Evolutionary conservation across 2,113 vertebrate species (phyloP).

Genomic region (Mystacornis crossleyi): DNA sequence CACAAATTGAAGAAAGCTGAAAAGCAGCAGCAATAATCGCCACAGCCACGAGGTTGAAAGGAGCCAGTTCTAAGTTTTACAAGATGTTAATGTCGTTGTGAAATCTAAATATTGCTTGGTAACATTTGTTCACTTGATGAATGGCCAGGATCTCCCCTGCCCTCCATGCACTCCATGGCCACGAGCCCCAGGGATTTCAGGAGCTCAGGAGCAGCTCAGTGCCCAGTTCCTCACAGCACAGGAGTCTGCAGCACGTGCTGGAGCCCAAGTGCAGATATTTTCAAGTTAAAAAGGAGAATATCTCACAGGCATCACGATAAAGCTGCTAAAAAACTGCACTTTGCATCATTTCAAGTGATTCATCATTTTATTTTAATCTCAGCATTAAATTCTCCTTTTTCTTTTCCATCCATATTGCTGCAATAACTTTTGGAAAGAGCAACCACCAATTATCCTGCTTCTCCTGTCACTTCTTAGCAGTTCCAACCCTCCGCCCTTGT

Average conservation of each 20-base stretch:
- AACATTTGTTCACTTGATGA: background rate
- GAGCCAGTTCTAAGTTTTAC: background rate
- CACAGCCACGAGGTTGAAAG: background rate
- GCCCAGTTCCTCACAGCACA: background rate
- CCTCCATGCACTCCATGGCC: background rate
- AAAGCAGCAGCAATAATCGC: background rate
- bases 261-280: background rate
- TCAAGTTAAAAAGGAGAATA: background rate
- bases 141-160: background rate
- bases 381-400: background rate
- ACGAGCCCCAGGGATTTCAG: background rate
- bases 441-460: background rate
- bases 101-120: background rate
- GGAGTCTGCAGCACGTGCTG: fast-evolving
- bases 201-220: background rate
- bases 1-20: background rate
- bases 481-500: background rate
- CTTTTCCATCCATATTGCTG: background rate
- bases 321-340: background rate
- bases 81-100: background rate
- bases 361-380: background rate
- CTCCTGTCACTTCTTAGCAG: slow-evolving; percentile 4
- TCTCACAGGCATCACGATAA: background rate
- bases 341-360: background rate
- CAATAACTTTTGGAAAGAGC: background rate